Evolutionary conservation across 2,113 vertebrate species (phyloP), one percentile per base, ranked within the genome.

Genomic region (Pavo muticus): DNA sequence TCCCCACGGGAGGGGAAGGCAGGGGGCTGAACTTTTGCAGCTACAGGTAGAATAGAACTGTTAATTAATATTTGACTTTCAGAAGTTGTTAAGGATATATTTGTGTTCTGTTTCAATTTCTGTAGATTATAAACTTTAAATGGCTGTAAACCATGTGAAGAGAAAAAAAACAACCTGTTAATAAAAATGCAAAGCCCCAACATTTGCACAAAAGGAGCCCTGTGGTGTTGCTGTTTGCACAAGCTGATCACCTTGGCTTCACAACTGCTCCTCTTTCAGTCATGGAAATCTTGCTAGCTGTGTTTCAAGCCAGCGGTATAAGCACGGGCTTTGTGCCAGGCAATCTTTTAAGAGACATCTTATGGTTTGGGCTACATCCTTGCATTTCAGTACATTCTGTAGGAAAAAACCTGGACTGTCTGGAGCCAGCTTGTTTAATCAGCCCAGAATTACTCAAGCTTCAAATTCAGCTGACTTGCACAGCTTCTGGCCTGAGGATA

Each of bases 71-170:
- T 97, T 94, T 94, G 96, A 98, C 96, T 98, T 97, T 90, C 85
- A 95, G 52, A 97, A 97, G 96, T 96, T 97, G 97, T 95, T 97
- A 97, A 98, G 98, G 97, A 98, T 98, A 98, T 98, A 97, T 98
- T 97, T 97, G 97, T 97, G 97, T 98, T 98, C 94, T 87, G 97
- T 98, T 98, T 96, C 94, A 97, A 97, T 90, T 97, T 98, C 97
- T 98, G 97, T 98, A 98, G 98, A 98, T 97, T 97, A 98, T 97
- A 91, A 94, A 96, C 87, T 98, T 98, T 97, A 97, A 98, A 97
- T 97, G 96, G 97, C 97, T 98, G 97, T 98, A 98, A 97, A 98
- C 95, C 95, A 97, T 63, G 96, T 97, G 97, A 98, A 37, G 94
- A 90, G 94, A 69, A 91, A 97, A 97, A 88, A 96, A 15, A 29